Evolutionary conservation across 2,113 vertebrate genomes (phyloP).

Genomic region (Pitta sordida): DNA sequence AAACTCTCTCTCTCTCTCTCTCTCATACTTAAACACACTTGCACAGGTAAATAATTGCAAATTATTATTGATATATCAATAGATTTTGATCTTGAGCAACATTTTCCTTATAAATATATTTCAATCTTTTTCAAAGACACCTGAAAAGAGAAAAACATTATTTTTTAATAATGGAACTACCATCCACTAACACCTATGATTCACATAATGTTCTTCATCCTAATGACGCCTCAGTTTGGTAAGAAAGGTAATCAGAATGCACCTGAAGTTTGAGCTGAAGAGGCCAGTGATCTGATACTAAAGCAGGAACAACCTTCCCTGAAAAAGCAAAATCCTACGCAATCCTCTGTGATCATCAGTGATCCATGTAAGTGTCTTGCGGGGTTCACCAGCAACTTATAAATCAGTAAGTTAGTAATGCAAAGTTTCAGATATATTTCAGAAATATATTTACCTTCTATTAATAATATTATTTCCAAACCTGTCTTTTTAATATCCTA

Average conservation of each 20-base stretch:
- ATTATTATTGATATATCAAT: not conserved
- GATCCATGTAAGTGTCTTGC: not conserved
- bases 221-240: not conserved
- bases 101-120: not conserved
- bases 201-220: not conserved
- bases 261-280: not conserved
- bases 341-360: not conserved
- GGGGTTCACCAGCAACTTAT: not conserved
- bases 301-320: not conserved
- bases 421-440: not conserved
- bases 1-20: too few species aligned
- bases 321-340: not conserved
- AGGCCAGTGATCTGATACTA: not conserved
- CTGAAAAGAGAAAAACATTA: not conserved
- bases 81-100: not conserved
- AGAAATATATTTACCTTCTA: not conserved
- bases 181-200: not conserved
- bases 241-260: not conserved
- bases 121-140: not conserved
- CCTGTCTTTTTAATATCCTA: not conserved
- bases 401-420: not conserved
- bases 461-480: not conserved
- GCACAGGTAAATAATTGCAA: not conserved
- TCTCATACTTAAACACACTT: not conserved
- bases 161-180: not conserved